Evolutionary conservation across 2,888 invertebrate genomes (phyloP).

Genomic region (Sphaeridia pumilis): DNA sequence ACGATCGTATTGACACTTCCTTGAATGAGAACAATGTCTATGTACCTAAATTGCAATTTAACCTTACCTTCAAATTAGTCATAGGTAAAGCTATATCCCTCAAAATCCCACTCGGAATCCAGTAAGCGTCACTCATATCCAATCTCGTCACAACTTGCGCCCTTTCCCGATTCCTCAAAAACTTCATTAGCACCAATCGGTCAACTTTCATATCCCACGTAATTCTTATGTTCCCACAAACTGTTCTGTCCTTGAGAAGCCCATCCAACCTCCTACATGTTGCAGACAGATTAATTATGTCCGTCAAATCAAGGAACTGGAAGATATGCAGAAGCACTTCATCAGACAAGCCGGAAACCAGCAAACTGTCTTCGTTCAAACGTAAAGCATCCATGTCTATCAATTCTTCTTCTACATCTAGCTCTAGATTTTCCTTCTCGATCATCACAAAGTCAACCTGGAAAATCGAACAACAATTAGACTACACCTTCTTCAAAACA

Average conservation of each 20-base stretch:
- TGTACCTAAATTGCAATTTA: background rate
- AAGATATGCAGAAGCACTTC: conserved; percentile 28
- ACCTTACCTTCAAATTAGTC: conserved; percentile 21
- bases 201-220: conserved; percentile 19
- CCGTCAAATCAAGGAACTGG: conserved; percentile 14
- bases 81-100: conserved; percentile 20
- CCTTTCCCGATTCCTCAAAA: conserved; percentile 20
- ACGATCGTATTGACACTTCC: background rate
- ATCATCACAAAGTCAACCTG: too few species aligned
- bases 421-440: too few species aligned
- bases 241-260: conserved; percentile 22
- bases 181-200: conserved; percentile 17
- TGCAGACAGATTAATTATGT: conserved; percentile 24
- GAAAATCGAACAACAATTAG: too few species aligned
- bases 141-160: conserved; percentile 20
- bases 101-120: conserved; percentile 29
- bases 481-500: too few species aligned
- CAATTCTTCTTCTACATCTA: too few species aligned
- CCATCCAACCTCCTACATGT: conserved; percentile 24
- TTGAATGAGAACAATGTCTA: background rate
- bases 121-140: conserved; percentile 27
- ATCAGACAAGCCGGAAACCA: conserved; percentile 21
- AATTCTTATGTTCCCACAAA: conserved; percentile 19
- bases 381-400: background rate
- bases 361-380: background rate